phyloP scores from a whole-genome alignment of 1,140 invertebrate genomes.

The Mactra quadrangularis region DNA sequence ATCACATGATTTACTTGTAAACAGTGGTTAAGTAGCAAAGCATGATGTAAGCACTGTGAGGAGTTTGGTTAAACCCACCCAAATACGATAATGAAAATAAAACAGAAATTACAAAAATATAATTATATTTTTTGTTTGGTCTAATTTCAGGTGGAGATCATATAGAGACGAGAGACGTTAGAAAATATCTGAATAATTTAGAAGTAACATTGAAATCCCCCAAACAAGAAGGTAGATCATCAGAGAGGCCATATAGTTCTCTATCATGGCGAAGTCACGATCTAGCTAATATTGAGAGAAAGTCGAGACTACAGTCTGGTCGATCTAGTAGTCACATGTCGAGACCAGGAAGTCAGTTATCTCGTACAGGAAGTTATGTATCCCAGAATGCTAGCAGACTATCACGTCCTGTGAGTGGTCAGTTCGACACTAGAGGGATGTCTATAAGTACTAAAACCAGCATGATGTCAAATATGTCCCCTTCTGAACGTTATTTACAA shows the following conservation, averaged over 20 bases:
- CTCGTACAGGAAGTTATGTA: slow-evolving; percentile 51
- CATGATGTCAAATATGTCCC: slow-evolving; percentile 27
- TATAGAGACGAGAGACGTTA: slow-evolving; percentile 67
- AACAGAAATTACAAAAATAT: background rate
- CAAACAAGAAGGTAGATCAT: slow-evolving; percentile 70
- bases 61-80: no score
- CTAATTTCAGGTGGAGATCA: slow-evolving; percentile 72
- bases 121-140: slow-evolving; percentile 33
- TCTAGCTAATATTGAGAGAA: slow-evolving; percentile 63
- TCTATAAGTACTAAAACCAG: slow-evolving; percentile 28
- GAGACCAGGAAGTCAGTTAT: slow-evolving; percentile 50
- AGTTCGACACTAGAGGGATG: slow-evolving; percentile 4
- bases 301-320: slow-evolving; percentile 41
- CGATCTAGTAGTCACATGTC: slow-evolving; percentile 53
- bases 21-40: no score
- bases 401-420: slow-evolving; percentile 40
- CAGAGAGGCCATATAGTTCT: slow-evolving; percentile 70
- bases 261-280: slow-evolving; percentile 74
- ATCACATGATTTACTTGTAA: no score
- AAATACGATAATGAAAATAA: no score
- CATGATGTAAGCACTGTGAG: no score
- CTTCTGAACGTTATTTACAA: slow-evolving; percentile 51
- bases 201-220: slow-evolving; percentile 71
- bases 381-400: slow-evolving; percentile 53
- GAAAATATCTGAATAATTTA: slow-evolving; percentile 68